Conservation (phyloP, 2,113 vertebrate species). For the Anhinga anhinga region DNA sequence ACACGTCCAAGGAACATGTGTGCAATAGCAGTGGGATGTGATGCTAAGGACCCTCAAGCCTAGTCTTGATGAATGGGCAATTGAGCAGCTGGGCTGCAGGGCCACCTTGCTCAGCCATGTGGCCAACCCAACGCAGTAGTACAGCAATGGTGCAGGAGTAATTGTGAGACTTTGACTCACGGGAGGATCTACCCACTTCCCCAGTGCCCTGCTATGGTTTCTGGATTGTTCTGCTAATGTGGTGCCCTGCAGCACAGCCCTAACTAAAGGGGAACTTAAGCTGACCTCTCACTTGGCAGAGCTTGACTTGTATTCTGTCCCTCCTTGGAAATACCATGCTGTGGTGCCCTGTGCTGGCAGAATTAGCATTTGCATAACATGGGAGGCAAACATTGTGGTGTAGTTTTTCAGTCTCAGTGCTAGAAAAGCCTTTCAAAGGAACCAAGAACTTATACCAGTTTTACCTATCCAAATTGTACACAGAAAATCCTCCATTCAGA, state of each 20-base stretch:
- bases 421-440: background rate
- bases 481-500: background rate
- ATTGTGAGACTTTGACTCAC: background rate
- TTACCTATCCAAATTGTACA: background rate
- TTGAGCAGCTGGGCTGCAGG: background rate
- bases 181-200: background rate
- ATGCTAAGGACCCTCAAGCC: background rate
- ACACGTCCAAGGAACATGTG: accelerated
- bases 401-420: background rate
- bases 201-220: background rate
- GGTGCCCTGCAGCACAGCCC: background rate
- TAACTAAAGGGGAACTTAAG: background rate
- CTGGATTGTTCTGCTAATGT: background rate
- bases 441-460: background rate
- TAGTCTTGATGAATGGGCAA: background rate
- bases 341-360: background rate
- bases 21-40: background rate
- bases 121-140: background rate
- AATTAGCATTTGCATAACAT: background rate
- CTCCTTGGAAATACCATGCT: background rate
- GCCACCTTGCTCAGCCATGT: accelerated
- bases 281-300: background rate
- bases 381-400: background rate
- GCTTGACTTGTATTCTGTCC: background rate
- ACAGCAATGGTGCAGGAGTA: background rate